Evolutionary conservation across 2,888 invertebrate genomes (phyloP).

Genomic region (Tholera decimalis): DNA sequence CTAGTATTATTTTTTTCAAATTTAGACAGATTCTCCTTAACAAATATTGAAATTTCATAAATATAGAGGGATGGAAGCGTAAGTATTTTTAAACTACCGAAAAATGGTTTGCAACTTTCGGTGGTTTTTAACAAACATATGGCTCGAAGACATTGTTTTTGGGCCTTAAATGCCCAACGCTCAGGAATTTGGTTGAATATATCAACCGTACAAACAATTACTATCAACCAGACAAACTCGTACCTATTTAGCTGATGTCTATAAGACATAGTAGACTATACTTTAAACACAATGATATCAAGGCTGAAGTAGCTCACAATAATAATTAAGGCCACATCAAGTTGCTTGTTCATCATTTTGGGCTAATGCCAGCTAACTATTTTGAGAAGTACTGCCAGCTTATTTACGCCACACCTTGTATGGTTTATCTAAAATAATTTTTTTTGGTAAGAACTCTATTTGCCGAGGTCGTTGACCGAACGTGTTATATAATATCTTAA

Average conservation of each 20-base stretch:
- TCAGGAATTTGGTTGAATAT: neutral
- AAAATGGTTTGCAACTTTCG: too few relatives aligned
- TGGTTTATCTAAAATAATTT: neutral
- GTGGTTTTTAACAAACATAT: too few relatives aligned
- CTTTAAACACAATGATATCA: slow-evolving; percentile 27
- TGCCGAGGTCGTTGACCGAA: neutral
- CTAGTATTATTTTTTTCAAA: too few relatives aligned
- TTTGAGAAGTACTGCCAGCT: slow-evolving; percentile 24
- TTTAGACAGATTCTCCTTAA: too few relatives aligned
- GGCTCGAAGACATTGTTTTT: too few relatives aligned
- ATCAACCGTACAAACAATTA: neutral
- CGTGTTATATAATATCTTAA: slow-evolving; percentile 17
- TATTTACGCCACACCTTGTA: slow-evolving; percentile 19
- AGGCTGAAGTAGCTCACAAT: slow-evolving; percentile 39
- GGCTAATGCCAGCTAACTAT: slow-evolving; percentile 57
- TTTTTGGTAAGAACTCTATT: slow-evolving; percentile 27
- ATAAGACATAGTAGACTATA: neutral
- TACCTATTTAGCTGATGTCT: neutral
- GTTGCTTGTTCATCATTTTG: slow-evolving; percentile 60
- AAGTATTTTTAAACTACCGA: too few relatives aligned
- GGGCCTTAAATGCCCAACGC: too few relatives aligned
- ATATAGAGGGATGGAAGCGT: too few relatives aligned
- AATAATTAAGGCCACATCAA: slow-evolving; percentile 51
- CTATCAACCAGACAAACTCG: neutral
- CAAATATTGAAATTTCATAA: too few relatives aligned